Conservation (phyloP, 1,140 invertebrate species). For the Tenebrio molitor region DNA sequence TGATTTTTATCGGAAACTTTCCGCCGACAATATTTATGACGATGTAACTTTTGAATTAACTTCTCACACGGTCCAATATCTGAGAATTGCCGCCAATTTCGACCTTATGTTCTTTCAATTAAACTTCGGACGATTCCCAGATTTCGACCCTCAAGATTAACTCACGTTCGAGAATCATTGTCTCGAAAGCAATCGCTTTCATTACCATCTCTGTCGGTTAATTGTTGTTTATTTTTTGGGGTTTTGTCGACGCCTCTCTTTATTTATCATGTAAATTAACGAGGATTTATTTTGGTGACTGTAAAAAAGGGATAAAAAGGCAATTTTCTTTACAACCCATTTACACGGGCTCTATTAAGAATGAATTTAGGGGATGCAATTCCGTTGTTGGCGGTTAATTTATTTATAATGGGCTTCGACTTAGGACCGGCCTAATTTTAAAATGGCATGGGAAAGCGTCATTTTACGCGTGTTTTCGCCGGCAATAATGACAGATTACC, state of each 20-base stretch:
- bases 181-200: neutral
- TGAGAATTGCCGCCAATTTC: constrained; percentile 42
- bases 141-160: constrained; percentile 25
- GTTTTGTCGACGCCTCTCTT: neutral
- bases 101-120: constrained; percentile 51
- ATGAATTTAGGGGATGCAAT: constrained; percentile 40
- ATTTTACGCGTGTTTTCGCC: constrained; percentile 42
- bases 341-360: constrained; percentile 42
- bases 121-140: constrained; percentile 25
- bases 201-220: constrained; percentile 7
- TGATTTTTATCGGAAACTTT: constrained; percentile 40
- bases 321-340: constrained; percentile 45
- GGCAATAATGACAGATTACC: constrained; percentile 39
- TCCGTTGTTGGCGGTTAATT: constrained; percentile 40
- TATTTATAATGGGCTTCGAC: constrained; percentile 40
- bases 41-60: constrained; percentile 40
- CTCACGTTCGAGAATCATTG: neutral
- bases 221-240: neutral
- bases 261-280: constrained; percentile 46
- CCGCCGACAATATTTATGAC: constrained; percentile 35
- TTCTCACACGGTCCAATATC: constrained; percentile 37
- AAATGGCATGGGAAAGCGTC: constrained; percentile 45
- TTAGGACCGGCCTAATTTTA: constrained; percentile 28
- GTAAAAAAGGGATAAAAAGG: constrained; percentile 41
- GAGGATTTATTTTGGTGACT: constrained; percentile 28